A percentile compares a stretch with the other conserved stretches of the same genome.
These are phyloP conservation scores for Ptychobarbus kaznakovi DNA, from an alignment of 2,797 vertebrate species.

Conservation along the genomic window DNA sequence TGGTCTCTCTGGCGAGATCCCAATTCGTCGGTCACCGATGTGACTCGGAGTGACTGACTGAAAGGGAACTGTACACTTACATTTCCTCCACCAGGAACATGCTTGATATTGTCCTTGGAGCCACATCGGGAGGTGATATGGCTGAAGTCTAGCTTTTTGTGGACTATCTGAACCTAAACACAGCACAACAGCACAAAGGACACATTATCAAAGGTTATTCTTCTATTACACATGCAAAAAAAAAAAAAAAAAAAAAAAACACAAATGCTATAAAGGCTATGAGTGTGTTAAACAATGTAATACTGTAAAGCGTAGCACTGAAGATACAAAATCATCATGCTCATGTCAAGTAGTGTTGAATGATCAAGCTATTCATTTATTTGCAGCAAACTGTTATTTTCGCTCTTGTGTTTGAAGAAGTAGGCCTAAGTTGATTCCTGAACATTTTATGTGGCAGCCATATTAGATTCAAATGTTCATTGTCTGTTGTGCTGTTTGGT, in stretches of 20 bases:
- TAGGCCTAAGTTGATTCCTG: neutral
- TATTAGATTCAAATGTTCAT: conserved; percentile 3
- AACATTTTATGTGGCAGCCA: neutral
- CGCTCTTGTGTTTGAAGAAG: neutral
- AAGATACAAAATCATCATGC: conserved; percentile 24
- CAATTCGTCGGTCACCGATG: too few species aligned
- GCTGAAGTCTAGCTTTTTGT: conserved; percentile 99
- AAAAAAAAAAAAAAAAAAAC: neutral
- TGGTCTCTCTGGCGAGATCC: too few species aligned
- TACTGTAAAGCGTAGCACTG: conserved; percentile 1
- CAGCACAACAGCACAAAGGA: conserved; percentile 78
- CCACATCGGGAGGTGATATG: conserved; percentile 99
- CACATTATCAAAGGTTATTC: conserved; percentile 59
- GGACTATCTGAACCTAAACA: conserved; percentile 97
- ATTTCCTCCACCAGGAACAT: conserved; percentile 99
- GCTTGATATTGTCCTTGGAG: conserved; percentile 99
- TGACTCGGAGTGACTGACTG: too few species aligned
- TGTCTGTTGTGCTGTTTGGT: neutral
- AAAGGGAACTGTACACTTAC: conserved; percentile 80
- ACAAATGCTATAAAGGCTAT: neutral
- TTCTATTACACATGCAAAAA: neutral
- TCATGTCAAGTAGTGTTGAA: neutral
- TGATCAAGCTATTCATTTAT: neutral
- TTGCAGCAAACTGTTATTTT: neutral
- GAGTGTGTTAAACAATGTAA: neutral